A percentile compares a stretch with the other conserved stretches of the same genome.
Conservation (phyloP, 2,888 invertebrate genomes). For the Unio delphinus region DNA sequence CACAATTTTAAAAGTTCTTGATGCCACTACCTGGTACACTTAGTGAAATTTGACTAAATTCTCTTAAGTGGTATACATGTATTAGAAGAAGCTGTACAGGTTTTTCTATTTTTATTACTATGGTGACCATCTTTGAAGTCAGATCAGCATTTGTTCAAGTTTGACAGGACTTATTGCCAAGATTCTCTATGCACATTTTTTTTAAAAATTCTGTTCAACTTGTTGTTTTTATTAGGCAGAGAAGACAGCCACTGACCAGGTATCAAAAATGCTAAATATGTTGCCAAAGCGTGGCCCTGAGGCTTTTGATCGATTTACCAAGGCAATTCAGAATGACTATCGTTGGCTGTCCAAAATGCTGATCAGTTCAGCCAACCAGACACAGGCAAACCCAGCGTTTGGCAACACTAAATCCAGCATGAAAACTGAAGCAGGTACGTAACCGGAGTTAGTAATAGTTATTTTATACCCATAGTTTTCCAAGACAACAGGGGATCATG, state of each 20-base stretch:
- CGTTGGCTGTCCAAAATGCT: slow-evolving; percentile 53
- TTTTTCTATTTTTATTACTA: too few relatives aligned
- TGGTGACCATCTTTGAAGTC: too few relatives aligned
- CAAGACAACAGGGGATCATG: too few relatives aligned
- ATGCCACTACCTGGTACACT: too few relatives aligned
- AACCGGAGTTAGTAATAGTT: neutral
- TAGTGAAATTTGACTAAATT: too few relatives aligned
- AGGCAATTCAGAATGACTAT: slow-evolving; percentile 44
- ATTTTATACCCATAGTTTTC: neutral
- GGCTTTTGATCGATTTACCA: slow-evolving; percentile 50
- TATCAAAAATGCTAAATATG: slow-evolving; percentile 49
- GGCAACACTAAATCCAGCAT: slow-evolving; percentile 20
- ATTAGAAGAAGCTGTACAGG: too few relatives aligned
- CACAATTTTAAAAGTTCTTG: too few relatives aligned
- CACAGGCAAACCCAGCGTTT: slow-evolving; percentile 6
- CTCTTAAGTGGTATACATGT: too few relatives aligned
- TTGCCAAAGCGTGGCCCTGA: slow-evolving; percentile 55
- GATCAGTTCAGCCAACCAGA: slow-evolving; percentile 20
- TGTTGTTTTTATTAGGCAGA: slow-evolving; percentile 32
- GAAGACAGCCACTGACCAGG: slow-evolving; percentile 41
- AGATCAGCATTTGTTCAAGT: too few relatives aligned
- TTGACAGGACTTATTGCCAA: too few relatives aligned
- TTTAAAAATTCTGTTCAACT: too few relatives aligned
- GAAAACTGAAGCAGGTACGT: slow-evolving; percentile 10
- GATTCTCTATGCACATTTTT: too few relatives aligned